Conservation (phyloP, 2,797 vertebrate species). For the Darevskia mixta region DNA sequence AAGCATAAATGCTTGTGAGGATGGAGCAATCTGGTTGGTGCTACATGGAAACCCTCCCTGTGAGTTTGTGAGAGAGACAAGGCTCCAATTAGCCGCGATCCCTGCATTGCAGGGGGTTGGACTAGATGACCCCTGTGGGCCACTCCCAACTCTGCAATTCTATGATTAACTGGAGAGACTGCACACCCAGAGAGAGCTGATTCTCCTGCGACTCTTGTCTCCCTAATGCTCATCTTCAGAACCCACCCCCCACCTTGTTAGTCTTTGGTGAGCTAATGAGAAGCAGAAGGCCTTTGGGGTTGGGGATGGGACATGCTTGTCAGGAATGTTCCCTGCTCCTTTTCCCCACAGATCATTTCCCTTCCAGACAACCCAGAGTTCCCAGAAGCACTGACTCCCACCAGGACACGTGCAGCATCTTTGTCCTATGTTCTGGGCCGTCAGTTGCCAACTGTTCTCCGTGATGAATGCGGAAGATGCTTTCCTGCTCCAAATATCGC, state of each 20-base stretch:
- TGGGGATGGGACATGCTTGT: conserved; percentile 20
- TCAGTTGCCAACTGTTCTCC: neutral
- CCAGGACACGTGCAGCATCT: neutral
- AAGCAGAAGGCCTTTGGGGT: accelerated
- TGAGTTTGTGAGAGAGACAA: too few relatives aligned
- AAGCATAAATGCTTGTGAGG: too few relatives aligned
- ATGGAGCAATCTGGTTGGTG: too few relatives aligned
- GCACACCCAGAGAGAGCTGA: too few relatives aligned
- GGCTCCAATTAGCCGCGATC: too few relatives aligned
- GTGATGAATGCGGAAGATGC: neutral
- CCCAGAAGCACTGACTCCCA: neutral
- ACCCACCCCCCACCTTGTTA: neutral
- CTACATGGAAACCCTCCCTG: too few relatives aligned
- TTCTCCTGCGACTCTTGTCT: neutral
- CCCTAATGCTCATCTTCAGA: neutral
- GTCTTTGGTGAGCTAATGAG: neutral
- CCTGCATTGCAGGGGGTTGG: too few relatives aligned
- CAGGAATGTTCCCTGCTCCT: neutral
- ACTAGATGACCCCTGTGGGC: too few relatives aligned
- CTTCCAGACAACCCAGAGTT: accelerated
- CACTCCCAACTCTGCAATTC: too few relatives aligned
- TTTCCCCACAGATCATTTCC: conserved; percentile 33
- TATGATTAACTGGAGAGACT: too few relatives aligned
- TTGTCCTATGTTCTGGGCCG: neutral
- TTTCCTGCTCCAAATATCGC: neutral